phyloP scores from a whole-genome alignment of 2,888 invertebrate genomes.

The Bursaphelenchus okinawaensis region DNA sequence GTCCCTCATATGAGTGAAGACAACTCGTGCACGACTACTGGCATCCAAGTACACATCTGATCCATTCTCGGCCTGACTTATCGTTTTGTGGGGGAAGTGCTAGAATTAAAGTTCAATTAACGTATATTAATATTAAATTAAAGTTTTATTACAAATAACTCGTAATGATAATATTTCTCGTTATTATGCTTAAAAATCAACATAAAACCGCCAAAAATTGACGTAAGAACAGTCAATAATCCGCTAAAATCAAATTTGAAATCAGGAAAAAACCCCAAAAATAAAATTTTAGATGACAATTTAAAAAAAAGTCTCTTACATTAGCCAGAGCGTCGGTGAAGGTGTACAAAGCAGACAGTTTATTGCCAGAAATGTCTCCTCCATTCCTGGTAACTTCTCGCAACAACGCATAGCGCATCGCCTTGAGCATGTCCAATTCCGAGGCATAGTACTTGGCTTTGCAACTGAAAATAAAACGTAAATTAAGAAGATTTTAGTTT shows the following conservation, averaged over 20 bases:
- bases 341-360: constrained; percentile 48
- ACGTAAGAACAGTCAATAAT: too few relatives aligned
- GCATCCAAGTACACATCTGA: constrained; percentile 24
- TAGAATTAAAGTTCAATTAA: constrained; percentile 2
- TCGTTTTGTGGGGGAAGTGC: constrained; percentile 29
- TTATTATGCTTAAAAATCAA: too few relatives aligned
- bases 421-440: constrained; percentile 55
- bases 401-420: constrained; percentile 41
- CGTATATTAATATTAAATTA: too few relatives aligned
- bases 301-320: constrained; percentile 12
- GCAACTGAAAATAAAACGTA: constrained; percentile 34
- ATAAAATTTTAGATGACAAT: too few relatives aligned
- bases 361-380: constrained; percentile 38
- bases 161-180: too few relatives aligned
- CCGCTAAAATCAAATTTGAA: too few relatives aligned
- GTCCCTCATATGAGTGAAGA: constrained; percentile 40
- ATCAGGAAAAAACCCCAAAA: too few relatives aligned
- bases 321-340: constrained; percentile 49
- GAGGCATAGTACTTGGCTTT: constrained; percentile 45
- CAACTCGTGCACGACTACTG: constrained; percentile 32
- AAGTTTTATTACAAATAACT: too few relatives aligned
- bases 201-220: too few relatives aligned
- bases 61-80: constrained; percentile 12
- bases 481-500: not conserved
- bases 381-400: constrained; percentile 37